Conservation (phyloP, 2,113 vertebrate genomes). For the Microcebus murinus region DNA sequence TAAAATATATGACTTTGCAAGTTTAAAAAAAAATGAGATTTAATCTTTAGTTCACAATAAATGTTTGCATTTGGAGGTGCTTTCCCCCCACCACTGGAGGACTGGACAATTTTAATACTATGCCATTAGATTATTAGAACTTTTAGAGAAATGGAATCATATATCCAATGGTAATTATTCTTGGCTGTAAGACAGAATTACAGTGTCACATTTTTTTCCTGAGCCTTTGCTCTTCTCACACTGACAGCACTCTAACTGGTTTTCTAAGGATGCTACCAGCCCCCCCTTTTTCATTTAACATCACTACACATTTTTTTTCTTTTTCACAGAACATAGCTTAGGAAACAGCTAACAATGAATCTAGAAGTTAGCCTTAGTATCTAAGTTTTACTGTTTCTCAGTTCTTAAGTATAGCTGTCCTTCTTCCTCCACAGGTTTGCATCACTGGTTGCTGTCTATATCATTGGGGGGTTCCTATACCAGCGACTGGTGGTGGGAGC, state of each 20-base stretch:
- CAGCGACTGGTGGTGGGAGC: conserved; percentile 95
- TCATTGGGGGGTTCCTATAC: conserved; percentile 95
- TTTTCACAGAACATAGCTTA: not conserved
- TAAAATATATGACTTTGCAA: not conserved
- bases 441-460: conserved; percentile 90
- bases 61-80: conserved; percentile 3
- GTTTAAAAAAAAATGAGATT: not conserved
- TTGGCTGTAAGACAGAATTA: not conserved
- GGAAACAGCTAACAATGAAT: not conserved
- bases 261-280: not conserved
- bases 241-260: not conserved
- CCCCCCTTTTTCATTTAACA: not conserved
- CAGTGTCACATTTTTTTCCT: not conserved
- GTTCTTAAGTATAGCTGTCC: not conserved
- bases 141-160: not conserved
- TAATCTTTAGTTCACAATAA: not conserved
- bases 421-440: conserved; percentile 83
- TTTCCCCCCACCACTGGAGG: not conserved
- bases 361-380: not conserved
- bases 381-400: not conserved
- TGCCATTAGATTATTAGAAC: not conserved
- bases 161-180: not conserved
- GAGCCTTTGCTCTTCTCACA: not conserved
- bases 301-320: not conserved
- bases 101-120: conserved; percentile 11